Evolutionary conservation across 1,140 invertebrate genomes (phyloP), one percentile per base, ranked within the genome.

Genomic region (Procambarus virginalis): DNA sequence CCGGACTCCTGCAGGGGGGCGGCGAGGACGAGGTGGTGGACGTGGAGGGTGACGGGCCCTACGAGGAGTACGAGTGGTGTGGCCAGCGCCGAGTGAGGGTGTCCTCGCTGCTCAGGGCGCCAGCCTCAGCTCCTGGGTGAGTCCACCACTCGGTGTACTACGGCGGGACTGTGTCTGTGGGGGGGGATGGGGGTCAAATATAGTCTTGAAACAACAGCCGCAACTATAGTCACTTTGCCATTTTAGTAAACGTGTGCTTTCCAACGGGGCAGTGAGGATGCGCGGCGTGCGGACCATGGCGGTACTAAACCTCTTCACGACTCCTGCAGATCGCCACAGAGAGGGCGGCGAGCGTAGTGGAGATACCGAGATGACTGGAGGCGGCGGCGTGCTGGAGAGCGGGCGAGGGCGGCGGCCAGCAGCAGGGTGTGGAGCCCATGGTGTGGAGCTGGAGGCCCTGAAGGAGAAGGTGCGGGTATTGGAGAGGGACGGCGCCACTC

Each of bases 401-500:
- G 34, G 89, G 85, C 20, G 80, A 64, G 12, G 87, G 81, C 17
- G 76, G 73, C 96, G 90, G 76, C 14, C 58, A 81, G 6, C 75
- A 73, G 10, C 84, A 81, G 70, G 22, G 87, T 1, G 87, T 89
- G 81, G 87, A 89, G 58, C 87, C 87, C 12, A 84, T 89, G 80
- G 81, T 58, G 87, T 89, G 64, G 91, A 92, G 87, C 34, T 98
- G 58, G 96, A 97, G 92, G 96, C 97, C 3, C 94, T 97, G 0
- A 96, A 96, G 92, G 94, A 94, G 2, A 94, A 96, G 87, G 95
- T 97, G 84, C 95, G 95, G 60, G 96, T 97, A 90, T 94, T 96
- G 84, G 96, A 97, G 91, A 94, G 93, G 93, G 94, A 95, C 34
- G 92, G 91, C 22, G 94, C 95, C 91, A 94, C 64, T 12, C 46